Percentiles rank a stretch among this genome's conserved stretches.
Conservation (phyloP, 2,888 invertebrate species). For the Drosophila mercatorum region DNA sequence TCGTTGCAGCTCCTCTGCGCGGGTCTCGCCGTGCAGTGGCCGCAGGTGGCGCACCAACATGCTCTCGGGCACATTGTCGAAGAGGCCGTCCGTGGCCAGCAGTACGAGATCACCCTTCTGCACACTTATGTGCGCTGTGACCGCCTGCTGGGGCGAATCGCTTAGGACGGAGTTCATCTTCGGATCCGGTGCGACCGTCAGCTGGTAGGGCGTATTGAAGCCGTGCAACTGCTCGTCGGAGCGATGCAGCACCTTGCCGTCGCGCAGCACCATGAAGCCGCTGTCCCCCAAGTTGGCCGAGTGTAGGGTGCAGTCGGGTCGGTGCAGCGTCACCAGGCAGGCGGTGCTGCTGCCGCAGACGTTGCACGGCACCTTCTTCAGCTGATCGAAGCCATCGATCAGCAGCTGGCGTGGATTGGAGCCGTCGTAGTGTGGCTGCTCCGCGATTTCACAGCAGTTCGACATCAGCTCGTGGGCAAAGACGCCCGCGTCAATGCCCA, state of each 20-base stretch:
- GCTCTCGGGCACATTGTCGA: conserved; percentile 97
- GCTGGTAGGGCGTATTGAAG: conserved; percentile 98
- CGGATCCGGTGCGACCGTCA: conserved; percentile 95
- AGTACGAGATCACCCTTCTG: conserved; percentile 96
- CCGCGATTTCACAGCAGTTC: conserved; percentile 94
- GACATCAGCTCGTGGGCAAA: conserved; percentile 97
- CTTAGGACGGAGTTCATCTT: conserved; percentile 92
- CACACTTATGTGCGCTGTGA: conserved; percentile 91
- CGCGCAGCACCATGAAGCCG: conserved; percentile 95
- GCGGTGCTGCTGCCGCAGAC: conserved; percentile 98
- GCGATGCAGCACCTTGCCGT: conserved; percentile 93
- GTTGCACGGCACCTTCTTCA: conserved; percentile 93
- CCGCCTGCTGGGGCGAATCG: conserved; percentile 95
- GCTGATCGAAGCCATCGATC: conserved; percentile 94
- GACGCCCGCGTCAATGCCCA: conserved; percentile 97
- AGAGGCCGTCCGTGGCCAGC: conserved; percentile 98
- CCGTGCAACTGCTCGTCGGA: conserved; percentile 98
- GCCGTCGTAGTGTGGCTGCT: conserved; percentile 93
- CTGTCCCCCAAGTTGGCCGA: conserved; percentile 99
- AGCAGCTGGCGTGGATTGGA: conserved; percentile 93
- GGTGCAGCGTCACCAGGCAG: conserved; percentile 95
- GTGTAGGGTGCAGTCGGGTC: conserved; percentile 93
- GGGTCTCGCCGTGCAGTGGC: conserved; percentile 84
- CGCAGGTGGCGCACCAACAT: conserved; percentile 93
- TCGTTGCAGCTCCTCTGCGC: conserved; percentile 34